These are phyloP conservation scores for Sebastes kiyomatsui DNA, from an alignment of 2,797 vertebrate genomes.

Conservation along the genomic window DNA sequence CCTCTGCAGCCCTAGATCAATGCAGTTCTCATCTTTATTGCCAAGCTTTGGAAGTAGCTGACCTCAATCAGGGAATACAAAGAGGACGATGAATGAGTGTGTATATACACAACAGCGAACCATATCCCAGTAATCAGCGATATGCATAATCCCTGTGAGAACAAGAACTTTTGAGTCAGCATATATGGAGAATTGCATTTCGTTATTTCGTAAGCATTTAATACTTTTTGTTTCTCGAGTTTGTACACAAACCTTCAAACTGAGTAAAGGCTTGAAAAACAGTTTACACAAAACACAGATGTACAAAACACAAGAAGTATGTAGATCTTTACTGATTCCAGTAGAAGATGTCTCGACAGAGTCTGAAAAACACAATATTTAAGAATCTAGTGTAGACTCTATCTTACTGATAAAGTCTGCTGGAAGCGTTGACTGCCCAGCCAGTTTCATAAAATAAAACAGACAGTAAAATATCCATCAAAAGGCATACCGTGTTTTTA, in stretches of 20 bases:
- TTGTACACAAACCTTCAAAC: slow-evolving; percentile 21
- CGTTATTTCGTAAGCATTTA: slow-evolving; percentile 3
- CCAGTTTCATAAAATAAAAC: not conserved
- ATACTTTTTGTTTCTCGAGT: slow-evolving; percentile 12
- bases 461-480: slow-evolving; percentile 7
- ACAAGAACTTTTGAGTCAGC: slow-evolving; percentile 49
- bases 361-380: not conserved
- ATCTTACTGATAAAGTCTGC: not conserved
- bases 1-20: slow-evolving; percentile 33
- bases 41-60: slow-evolving; percentile 38
- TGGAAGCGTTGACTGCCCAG: not conserved
- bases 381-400: not conserved
- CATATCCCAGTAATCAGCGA: slow-evolving; percentile 51
- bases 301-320: not conserved
- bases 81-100: slow-evolving; percentile 39
- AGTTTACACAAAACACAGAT: not conserved
- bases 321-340: not conserved
- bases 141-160: slow-evolving; percentile 58
- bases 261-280: not conserved
- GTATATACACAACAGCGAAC: slow-evolving; percentile 53
- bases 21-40: slow-evolving; percentile 40
- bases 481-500: not conserved
- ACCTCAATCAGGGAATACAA: slow-evolving; percentile 60
- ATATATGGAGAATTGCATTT: slow-evolving; percentile 13
- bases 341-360: not conserved